phyloP scores from a whole-genome alignment of 2,888 invertebrate species.

The Mimumesa dahlbomi region DNA sequence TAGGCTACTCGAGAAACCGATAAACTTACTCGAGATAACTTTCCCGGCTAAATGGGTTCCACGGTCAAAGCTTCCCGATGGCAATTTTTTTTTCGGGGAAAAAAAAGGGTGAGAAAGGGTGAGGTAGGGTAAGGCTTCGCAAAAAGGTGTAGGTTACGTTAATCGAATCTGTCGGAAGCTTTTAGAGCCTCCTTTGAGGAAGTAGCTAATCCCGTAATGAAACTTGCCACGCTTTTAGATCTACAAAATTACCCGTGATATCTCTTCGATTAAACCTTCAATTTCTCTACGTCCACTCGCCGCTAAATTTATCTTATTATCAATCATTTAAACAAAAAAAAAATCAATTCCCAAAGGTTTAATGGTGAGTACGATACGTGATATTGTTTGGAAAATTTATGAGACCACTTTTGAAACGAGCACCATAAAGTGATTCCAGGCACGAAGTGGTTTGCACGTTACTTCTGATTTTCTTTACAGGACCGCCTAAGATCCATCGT shows the following conservation, averaged over 20 bases:
- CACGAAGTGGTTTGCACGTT: too few species aligned
- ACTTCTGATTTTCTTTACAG: too few species aligned
- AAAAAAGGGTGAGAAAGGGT: slow-evolving; percentile 24
- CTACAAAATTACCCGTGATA: too few species aligned
- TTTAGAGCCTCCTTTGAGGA: slow-evolving; percentile 57
- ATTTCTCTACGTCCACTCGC: neutral
- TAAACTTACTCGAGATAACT: slow-evolving; percentile 66
- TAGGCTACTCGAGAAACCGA: slow-evolving; percentile 52
- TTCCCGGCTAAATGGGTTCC: slow-evolving; percentile 57
- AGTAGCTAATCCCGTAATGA: too few species aligned
- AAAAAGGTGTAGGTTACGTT: slow-evolving; percentile 39
- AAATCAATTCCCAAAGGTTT: neutral
- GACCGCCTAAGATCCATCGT: too few species aligned
- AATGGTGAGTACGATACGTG: too few species aligned
- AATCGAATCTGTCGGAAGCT: slow-evolving; percentile 62
- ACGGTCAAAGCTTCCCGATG: slow-evolving; percentile 38
- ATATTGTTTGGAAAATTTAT: too few species aligned
- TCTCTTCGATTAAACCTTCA: neutral
- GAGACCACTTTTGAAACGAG: too few species aligned
- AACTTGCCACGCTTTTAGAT: neutral
- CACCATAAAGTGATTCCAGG: too few species aligned
- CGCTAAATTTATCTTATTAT: neutral
- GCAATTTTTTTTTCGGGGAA: slow-evolving; percentile 42
- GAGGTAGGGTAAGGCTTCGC: neutral
- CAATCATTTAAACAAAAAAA: neutral